phyloP scores from a whole-genome alignment of 2,797 vertebrate genomes.

The Eulemur albifrons region DNA sequence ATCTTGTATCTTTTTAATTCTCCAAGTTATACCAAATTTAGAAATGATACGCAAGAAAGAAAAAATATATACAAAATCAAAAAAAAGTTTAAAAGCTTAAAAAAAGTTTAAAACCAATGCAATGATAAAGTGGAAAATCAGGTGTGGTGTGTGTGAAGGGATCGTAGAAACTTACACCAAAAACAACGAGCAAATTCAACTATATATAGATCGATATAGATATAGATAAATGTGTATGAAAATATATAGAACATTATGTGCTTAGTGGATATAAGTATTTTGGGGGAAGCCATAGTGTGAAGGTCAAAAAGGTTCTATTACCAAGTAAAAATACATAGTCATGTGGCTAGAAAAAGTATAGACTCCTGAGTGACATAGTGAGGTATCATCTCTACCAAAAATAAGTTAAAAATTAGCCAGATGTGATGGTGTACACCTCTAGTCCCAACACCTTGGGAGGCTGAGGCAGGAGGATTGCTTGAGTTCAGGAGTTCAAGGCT shows the following conservation, averaged over 20 bases:
- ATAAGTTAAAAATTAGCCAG: not conserved
- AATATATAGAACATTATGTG: not conserved
- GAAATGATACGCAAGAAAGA: not conserved
- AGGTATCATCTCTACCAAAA: not conserved
- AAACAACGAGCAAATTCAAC: not conserved
- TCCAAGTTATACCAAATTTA: constrained; percentile 2
- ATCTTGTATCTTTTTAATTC: not conserved
- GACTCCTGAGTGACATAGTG: not conserved
- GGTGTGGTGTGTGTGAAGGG: not conserved
- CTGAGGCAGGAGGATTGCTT: not conserved
- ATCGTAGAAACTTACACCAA: not conserved
- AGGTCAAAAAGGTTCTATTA: not conserved
- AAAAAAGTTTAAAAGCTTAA: not conserved
- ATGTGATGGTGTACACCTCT: not conserved
- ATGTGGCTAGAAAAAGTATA: not conserved
- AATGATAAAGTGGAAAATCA: not conserved
- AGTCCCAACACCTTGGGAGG: not conserved
- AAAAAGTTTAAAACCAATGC: not conserved
- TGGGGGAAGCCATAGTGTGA: not conserved
- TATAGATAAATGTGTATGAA: not conserved
- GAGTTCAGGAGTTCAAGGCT: not conserved
- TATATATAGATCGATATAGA: not conserved
- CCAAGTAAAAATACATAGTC: not conserved
- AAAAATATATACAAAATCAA: not conserved
- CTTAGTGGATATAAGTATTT: not conserved